Percentiles rank a stretch among this genome's conserved stretches.
Evolutionary conservation across 2,113 vertebrate genomes (phyloP).

Genomic region (Halcyon malimbica): DNA sequence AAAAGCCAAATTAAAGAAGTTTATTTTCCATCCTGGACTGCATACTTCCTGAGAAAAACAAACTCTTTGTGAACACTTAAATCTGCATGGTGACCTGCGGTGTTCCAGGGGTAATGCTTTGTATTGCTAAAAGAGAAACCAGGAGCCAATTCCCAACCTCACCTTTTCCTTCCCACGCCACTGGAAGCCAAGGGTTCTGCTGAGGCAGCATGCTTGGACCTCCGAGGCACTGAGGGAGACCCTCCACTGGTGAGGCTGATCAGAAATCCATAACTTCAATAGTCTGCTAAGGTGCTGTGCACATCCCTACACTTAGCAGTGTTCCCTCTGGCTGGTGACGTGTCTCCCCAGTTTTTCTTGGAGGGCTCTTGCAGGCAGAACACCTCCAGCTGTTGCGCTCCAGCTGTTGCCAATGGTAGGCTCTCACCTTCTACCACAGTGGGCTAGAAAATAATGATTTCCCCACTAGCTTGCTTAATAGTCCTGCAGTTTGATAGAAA

Average conservation of each 20-base stretch:
- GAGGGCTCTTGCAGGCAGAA: neutral
- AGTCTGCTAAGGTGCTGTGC: neutral
- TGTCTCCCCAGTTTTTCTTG: neutral
- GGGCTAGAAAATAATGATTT: neutral
- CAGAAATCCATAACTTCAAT: neutral
- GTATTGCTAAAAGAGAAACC: neutral
- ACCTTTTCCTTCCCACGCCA: slow-evolving; percentile 3
- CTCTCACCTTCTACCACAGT: neutral
- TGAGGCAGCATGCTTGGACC: neutral
- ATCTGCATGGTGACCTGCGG: neutral
- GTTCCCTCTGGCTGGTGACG: neutral
- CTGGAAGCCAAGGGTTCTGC: neutral
- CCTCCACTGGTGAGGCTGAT: neutral
- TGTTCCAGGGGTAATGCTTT: neutral
- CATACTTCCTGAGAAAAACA: slow-evolving; percentile 34
- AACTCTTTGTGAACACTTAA: slow-evolving; percentile 7
- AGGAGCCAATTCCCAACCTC: neutral
- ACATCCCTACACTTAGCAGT: neutral
- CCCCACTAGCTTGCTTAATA: neutral
- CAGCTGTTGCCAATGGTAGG: neutral
- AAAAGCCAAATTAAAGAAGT: slow-evolving; percentile 1
- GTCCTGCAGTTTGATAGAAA: neutral
- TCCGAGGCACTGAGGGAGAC: neutral
- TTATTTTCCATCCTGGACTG: neutral
- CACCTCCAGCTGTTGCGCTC: neutral